Base-by-base conservation (phyloP, 2,888 invertebrate genomes). In the Schizotus pectinicornis region DNA sequence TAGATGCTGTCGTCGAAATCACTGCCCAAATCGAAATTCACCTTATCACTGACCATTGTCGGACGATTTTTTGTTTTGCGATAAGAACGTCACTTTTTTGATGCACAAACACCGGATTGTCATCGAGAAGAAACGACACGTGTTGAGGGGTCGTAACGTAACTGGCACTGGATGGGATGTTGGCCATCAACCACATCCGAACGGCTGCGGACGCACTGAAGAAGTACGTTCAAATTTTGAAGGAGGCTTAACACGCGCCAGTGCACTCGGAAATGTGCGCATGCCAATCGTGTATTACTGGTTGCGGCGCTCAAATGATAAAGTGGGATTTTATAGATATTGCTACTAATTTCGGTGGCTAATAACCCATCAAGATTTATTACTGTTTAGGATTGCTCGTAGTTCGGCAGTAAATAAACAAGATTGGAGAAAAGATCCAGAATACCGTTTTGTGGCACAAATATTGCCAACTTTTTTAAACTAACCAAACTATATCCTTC, bases 1-100 rank as follows among this genome's bases (percentile, higher is more conserved):
- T 72, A 78, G 63, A 69, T 70, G 47, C 67, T 65, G 59, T 74
- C 75, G 51, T 72, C 75, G 42, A 74, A 70, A 67, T 72, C 73
- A 51, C 68, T 66, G 63, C 68, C 65, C 42, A 70, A 63, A 63
- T 75, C 74, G 50, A 67, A 69, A 50, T 67, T 64, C 45, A 61
- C 56, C 47, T 69, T 66, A 53, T 71, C 71, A 64, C 65, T 72
- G 50, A 65, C 61, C 72, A 72, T 71, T 49, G 48, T 69, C 30
- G 45, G 33, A 14, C 8, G 8, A 39, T 39, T 13, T n/a, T 6
- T 35, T 35, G 6, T 7, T 14, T 43, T 9, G 13, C 3, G 32
- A 43, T 7, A 13, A 30, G 33, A 7, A 9, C 38, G 38, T 6
- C 11, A 39, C 7, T 12, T 36, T 35, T 47, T 22, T 22, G 22